phyloP scores from a whole-genome alignment of 2,888 invertebrate genomes.

The Ornithoptera priamus region DNA sequence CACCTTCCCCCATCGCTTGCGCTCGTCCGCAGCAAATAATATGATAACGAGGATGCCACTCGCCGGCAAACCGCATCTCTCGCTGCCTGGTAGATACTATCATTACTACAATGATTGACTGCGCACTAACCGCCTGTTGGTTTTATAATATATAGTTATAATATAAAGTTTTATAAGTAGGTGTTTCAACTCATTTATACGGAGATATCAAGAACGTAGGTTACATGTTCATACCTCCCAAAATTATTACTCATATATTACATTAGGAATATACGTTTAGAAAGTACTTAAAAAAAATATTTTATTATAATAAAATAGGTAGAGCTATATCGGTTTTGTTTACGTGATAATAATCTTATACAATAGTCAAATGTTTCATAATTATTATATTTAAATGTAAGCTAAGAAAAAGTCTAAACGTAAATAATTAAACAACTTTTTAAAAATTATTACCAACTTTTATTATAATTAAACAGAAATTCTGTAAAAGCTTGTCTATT shows the following conservation, averaged over 20 bases:
- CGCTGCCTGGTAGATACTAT: slow-evolving; percentile 55
- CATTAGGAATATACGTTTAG: not conserved
- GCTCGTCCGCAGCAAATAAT: slow-evolving; percentile 46
- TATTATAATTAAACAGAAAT: not conserved
- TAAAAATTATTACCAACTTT: not conserved
- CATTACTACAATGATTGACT: slow-evolving; percentile 74
- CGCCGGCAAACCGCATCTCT: slow-evolving; percentile 65
- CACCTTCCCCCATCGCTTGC: slow-evolving; percentile 31
- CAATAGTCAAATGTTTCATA: too few species aligned
- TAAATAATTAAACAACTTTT: too few species aligned
- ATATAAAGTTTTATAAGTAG: slow-evolving; percentile 40
- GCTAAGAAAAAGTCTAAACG: too few species aligned
- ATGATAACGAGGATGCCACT: slow-evolving; percentile 76
- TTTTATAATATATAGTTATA: too few species aligned
- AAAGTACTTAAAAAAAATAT: not conserved
- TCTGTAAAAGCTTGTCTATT: not conserved
- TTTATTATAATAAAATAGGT: too few species aligned
- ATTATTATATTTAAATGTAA: too few species aligned
- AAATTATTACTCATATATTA: not conserved
- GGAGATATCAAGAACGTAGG: slow-evolving; percentile 15
- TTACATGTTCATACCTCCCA: not conserved
- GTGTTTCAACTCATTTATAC: slow-evolving; percentile 30
- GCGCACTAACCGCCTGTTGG: slow-evolving; percentile 59
- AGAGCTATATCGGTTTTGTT: too few species aligned
- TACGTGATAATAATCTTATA: too few species aligned